Conservation (phyloP, 1,140 invertebrate species). For the Melanaphis sacchari region DNA sequence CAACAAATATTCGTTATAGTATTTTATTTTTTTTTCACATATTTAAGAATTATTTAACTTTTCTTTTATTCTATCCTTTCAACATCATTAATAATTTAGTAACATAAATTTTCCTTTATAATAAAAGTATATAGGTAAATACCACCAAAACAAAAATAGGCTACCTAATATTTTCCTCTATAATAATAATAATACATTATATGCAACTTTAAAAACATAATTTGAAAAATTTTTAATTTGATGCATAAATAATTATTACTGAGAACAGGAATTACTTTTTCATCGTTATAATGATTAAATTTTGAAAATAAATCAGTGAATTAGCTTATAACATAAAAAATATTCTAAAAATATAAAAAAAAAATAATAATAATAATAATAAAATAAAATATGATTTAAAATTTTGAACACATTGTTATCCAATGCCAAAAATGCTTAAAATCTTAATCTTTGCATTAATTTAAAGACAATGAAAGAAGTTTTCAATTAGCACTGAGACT, state of each 20-base stretch:
- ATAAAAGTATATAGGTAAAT: too few relatives aligned
- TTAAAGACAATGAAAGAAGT: too few relatives aligned
- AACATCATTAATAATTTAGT: background rate
- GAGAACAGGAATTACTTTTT: background rate
- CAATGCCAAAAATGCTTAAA: too few relatives aligned
- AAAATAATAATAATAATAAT: too few relatives aligned
- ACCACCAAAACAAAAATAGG: too few relatives aligned
- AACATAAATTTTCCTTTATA: background rate
- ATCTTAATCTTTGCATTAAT: too few relatives aligned
- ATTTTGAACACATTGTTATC: too few relatives aligned
- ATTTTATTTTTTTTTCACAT: slow-evolving; percentile 25
- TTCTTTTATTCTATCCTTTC: background rate
- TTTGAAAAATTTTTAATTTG: background rate
- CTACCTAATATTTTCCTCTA: background rate
- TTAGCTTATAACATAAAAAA: too few relatives aligned
- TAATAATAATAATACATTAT: background rate
- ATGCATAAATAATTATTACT: background rate
- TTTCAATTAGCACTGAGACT: too few relatives aligned
- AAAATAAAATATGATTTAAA: too few relatives aligned
- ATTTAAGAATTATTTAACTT: slow-evolving; percentile 22
- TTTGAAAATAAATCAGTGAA: background rate
- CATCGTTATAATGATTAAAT: background rate
- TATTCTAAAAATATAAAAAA: too few relatives aligned
- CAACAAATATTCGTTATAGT: slow-evolving; percentile 23
- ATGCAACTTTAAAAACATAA: background rate